Conservation (phyloP, 2,888 invertebrate species). For the Biston betularia region DNA sequence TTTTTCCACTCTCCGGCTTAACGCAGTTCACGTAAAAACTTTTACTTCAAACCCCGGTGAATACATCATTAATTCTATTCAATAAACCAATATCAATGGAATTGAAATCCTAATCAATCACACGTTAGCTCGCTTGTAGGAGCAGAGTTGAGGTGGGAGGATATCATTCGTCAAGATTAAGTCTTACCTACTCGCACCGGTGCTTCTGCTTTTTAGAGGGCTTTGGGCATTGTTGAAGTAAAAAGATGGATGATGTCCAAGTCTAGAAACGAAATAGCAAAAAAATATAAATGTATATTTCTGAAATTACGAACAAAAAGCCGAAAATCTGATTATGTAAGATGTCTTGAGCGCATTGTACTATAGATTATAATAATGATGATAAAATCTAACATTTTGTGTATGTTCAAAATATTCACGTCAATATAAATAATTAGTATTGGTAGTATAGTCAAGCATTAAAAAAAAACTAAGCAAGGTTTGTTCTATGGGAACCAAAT, state of each 20-base stretch:
- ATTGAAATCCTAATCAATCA: slow-evolving; percentile 43
- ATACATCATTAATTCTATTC: slow-evolving; percentile 17
- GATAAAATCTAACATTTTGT: no score
- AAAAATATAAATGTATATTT: no score
- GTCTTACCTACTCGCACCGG: slow-evolving; percentile 25
- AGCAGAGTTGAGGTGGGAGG: slow-evolving; percentile 27
- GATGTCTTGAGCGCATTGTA: no score
- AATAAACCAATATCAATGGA: slow-evolving; percentile 25
- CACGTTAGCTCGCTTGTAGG: slow-evolving; percentile 40
- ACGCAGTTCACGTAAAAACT: background rate
- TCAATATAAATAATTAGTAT: no score
- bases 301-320: no score
- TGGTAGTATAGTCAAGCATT: no score
- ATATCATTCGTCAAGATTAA: slow-evolving; percentile 59
- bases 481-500: no score
- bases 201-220: slow-evolving; percentile 1
- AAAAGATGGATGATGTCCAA: slow-evolving; percentile 15
- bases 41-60: background rate
- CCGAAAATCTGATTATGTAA: no score
- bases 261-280: background rate
- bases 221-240: slow-evolving; percentile 8
- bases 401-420: no score
- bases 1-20: no score
- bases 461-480: no score
- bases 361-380: no score